Conservation (phyloP, 1,140 invertebrate genomes). For the Calycopis cecrops region DNA sequence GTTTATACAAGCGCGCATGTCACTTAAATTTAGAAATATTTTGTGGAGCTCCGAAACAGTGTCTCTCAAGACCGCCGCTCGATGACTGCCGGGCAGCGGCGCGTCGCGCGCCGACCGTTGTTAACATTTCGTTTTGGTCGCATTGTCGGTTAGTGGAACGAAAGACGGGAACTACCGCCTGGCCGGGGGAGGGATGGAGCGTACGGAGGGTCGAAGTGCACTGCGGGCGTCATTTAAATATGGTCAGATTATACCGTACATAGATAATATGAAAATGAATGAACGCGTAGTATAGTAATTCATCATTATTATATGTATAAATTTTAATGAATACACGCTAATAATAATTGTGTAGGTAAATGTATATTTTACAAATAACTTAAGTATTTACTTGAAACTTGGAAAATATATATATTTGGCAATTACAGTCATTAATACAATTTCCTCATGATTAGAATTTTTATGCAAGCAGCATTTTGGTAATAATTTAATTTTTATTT, state of each 20-base stretch:
- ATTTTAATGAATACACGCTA: background rate
- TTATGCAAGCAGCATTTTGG: no score
- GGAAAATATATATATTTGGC: no score
- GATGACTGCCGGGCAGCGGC: constrained; percentile 53
- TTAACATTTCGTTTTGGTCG: constrained; percentile 38
- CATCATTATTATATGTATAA: no score
- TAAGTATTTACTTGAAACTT: no score
- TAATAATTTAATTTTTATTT: no score
- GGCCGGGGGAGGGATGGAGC: constrained; percentile 24
- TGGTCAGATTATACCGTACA: constrained; percentile 43
- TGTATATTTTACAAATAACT: no score
- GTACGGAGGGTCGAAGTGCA: constrained; percentile 24
- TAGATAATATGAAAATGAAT: constrained; percentile 34
- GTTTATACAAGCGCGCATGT: constrained; percentile 57
- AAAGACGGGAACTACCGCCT: constrained; percentile 10
- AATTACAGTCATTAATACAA: no score
- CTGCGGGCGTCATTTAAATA: constrained; percentile 30
- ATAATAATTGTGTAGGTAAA: background rate
- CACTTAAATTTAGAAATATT: constrained; percentile 46
- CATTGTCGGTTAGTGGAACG: constrained; percentile 33
- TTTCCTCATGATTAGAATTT: no score
- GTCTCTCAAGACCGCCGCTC: constrained; percentile 51
- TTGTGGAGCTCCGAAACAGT: constrained; percentile 28
- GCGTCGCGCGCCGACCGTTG: constrained; percentile 28
- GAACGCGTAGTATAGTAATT: constrained; percentile 26